Evolutionary conservation across 1,140 invertebrate species (phyloP), one percentile per base, ranked within the genome.

Genomic region (Venustaconcha ellipsiformis): DNA sequence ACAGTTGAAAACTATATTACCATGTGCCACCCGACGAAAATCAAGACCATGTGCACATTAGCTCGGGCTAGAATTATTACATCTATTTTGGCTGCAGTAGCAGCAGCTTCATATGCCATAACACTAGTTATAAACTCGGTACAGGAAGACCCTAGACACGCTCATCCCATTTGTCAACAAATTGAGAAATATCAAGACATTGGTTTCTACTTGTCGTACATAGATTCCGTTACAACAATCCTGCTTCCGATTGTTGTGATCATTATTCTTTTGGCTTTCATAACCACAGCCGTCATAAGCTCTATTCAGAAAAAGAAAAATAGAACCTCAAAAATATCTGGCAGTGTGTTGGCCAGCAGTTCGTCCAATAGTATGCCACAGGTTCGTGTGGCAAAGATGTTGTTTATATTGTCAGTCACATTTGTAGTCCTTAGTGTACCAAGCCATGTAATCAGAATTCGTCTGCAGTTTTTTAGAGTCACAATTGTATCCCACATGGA

Each of bases 1-100:
- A 96, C 95, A 0, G 92, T 95, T 0, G 95, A 97, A 86, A 90
- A 95, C 30, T 96, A 95, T 86, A 93, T 96, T 13, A 95, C 95
- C 0, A 86, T 96, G 2, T 92, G 93, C 76, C 94, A 95, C 86
- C 95, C 95, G 0, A 83, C 96, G 48, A 92, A 92, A 60, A 90
- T 95, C 1, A 94, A 93, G 48, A 92, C 92, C 3, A 92, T 95
- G 87, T 96, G 95, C 86, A 96, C 95, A 0, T 66, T 74, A 20
- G 88, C 91, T 1, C 90, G 95, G n/a, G 95, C 95, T 0, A 93
- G 93, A 82, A 88, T 90, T 1, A 92, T 94, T 0, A 90, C 95
- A 0, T 69, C 86, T 0, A 80, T 88, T 0, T 83, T 95, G 0
- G 91, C 91, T 0, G 13, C 91, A 2, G 78, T 91, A 0, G 92